phyloP scores from a whole-genome alignment of 2,888 invertebrate genomes.

The Sericinus montela region DNA sequence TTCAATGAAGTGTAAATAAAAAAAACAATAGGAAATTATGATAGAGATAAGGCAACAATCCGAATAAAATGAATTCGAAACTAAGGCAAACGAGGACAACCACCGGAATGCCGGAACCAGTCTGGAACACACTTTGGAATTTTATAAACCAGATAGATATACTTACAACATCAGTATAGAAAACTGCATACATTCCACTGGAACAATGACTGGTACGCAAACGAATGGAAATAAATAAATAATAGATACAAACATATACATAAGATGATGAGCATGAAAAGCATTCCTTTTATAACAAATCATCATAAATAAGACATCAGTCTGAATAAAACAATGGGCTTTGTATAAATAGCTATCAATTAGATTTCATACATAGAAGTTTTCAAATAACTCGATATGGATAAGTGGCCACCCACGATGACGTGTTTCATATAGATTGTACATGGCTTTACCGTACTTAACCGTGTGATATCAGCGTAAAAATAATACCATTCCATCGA shows the following conservation, averaged over 20 bases:
- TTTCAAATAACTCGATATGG: neutral
- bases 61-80: constrained; percentile 42
- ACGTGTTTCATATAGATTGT: no score
- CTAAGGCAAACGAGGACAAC: constrained; percentile 43
- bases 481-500: no score
- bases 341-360: neutral
- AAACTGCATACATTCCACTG: neutral
- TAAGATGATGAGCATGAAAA: neutral
- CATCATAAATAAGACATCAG: constrained; percentile 5
- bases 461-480: no score
- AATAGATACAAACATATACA: constrained; percentile 10
- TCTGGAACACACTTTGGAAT: constrained; percentile 54
- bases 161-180: constrained; percentile 1
- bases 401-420: no score
- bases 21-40: neutral
- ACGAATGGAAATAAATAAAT: constrained; percentile 1
- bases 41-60: constrained; percentile 24
- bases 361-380: neutral
- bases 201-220: constrained; percentile 7
- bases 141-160: constrained; percentile 26
- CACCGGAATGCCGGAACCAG: constrained; percentile 57
- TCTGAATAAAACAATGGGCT: neutral
- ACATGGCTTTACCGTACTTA: no score
- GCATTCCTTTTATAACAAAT: constrained; percentile 6
- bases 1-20: no score